Conservation (phyloP, 1,140 invertebrate genomes). For the Anagrus nilaparvatae region DNA sequence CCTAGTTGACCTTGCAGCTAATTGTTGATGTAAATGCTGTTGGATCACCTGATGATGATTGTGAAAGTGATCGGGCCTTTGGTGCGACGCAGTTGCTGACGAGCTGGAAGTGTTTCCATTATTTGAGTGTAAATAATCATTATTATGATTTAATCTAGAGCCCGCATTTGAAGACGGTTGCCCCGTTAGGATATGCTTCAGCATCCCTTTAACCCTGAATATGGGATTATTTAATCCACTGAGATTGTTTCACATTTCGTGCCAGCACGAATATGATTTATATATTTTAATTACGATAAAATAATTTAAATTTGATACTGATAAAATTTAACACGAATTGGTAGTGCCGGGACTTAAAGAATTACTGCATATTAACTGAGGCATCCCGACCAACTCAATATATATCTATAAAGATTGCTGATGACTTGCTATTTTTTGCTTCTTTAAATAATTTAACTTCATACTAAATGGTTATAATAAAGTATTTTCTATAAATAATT, state of each 20-base stretch:
- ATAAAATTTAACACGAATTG: slow-evolving; percentile 3
- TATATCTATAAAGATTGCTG: too few relatives aligned
- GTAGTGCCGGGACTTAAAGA: slow-evolving; percentile 25
- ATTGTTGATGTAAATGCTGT: slow-evolving; percentile 8
- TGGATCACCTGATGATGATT: slow-evolving; percentile 13
- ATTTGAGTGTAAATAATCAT: slow-evolving; percentile 5
- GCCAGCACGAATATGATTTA: too few relatives aligned
- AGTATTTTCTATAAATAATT: too few relatives aligned
- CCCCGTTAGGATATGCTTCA: slow-evolving; percentile 43
- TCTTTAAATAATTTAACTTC: too few relatives aligned
- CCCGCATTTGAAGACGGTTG: slow-evolving; percentile 35
- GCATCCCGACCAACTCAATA: too few relatives aligned
- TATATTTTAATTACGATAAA: too few relatives aligned
- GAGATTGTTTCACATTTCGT: too few relatives aligned
- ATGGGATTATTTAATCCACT: too few relatives aligned
- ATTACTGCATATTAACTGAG: slow-evolving; percentile 27
- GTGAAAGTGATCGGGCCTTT: slow-evolving; percentile 20
- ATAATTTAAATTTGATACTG: too few relatives aligned
- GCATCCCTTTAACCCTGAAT: slow-evolving; percentile 36
- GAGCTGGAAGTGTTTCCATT: slow-evolving; percentile 4
- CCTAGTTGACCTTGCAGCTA: slow-evolving; percentile 19
- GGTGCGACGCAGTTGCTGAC: slow-evolving; percentile 10
- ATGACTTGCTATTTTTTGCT: too few relatives aligned
- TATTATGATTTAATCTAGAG: slow-evolving; percentile 30
- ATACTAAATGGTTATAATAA: too few relatives aligned